Conservation (phyloP, 2,113 vertebrate species). For the Noctilio leporinus region DNA sequence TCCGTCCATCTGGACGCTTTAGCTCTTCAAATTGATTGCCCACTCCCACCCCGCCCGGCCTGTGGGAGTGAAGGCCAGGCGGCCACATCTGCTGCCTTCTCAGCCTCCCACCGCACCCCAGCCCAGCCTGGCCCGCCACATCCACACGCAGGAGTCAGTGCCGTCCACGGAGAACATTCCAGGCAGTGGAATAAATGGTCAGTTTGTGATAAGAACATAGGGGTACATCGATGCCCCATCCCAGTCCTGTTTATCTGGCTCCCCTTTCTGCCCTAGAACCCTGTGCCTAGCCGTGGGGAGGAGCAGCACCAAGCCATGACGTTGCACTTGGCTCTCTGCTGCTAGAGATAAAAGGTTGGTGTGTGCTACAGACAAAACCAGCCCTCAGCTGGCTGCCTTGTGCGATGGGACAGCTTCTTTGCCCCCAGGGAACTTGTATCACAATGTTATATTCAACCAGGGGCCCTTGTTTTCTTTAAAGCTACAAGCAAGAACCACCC, state of each 20-base stretch:
- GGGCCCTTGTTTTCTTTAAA: background rate
- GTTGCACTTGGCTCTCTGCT: background rate
- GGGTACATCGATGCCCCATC: background rate
- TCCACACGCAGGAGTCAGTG: background rate
- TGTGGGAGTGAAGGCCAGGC: constrained; percentile 28
- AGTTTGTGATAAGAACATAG: background rate
- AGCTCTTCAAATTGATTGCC: constrained; percentile 10
- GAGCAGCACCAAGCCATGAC: background rate
- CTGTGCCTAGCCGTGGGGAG: background rate
- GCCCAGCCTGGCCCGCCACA: background rate
- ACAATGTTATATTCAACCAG: background rate
- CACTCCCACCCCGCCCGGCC: background rate
- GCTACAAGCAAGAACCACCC: background rate
- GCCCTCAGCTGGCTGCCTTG: background rate
- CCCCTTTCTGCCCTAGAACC: background rate
- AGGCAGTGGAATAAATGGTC: background rate
- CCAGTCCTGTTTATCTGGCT: background rate
- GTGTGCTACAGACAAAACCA: background rate
- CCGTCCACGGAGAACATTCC: background rate
- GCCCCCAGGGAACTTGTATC: background rate
- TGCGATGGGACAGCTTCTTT: background rate
- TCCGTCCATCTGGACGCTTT: constrained; percentile 16
- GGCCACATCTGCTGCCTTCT: constrained; percentile 9
- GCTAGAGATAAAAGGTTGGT: background rate
- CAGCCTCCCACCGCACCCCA: background rate